These are phyloP conservation scores for Streblospio benedicti DNA, from an alignment of 1,140 invertebrate species.

Conservation along the genomic window DNA sequence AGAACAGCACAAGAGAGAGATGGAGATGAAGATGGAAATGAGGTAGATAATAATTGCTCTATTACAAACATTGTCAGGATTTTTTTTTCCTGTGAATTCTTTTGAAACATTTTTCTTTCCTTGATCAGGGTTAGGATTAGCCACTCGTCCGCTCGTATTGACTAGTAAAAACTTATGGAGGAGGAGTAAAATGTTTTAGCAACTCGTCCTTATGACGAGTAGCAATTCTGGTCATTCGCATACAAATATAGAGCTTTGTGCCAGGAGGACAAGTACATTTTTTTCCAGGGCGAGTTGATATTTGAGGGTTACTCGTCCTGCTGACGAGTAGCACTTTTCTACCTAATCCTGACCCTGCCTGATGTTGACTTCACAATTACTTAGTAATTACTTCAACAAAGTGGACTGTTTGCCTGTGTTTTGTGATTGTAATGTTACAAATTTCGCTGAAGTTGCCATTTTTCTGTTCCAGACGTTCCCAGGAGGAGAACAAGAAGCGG, in stretches of 20 bases:
- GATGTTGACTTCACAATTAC: conserved; percentile 2
- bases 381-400: conserved; percentile 51
- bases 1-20: conserved; percentile 37
- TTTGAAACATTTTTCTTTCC: not conserved
- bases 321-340: no score
- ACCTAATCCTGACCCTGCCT: no score
- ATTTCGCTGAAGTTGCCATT: not conserved
- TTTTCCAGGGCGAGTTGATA: no score
- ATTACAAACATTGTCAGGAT: not conserved
- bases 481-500: conserved; percentile 54
- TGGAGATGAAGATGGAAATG: conserved; percentile 37
- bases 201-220: no score
- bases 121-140: no score
- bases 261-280: no score
- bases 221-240: no score
- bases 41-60: conserved; percentile 25
- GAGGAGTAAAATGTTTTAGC: no score
- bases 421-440: conserved; percentile 75
- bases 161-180: no score
- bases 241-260: no score
- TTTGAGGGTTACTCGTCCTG: no score
- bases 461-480: conserved; percentile 13
- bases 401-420: conserved; percentile 72
- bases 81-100: conserved; percentile 3
- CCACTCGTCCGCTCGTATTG: no score